These are phyloP conservation scores for Plebejus melissa DNA, from an alignment of 2,888 invertebrate species.

Conservation along the genomic window DNA sequence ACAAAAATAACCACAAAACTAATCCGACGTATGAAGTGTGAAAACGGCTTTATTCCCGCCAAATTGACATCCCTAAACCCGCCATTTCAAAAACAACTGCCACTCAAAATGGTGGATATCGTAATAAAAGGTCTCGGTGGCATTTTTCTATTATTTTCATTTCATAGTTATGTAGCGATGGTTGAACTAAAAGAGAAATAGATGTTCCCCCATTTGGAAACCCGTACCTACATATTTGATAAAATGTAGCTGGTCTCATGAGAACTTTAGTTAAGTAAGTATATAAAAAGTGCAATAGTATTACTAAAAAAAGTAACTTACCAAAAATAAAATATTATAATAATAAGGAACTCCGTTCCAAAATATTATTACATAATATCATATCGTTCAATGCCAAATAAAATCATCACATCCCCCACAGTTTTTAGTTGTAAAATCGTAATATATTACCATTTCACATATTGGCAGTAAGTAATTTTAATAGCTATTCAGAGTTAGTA, in stretches of 20 bases:
- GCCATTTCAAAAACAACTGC: slow-evolving; percentile 28
- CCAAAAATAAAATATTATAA: not conserved
- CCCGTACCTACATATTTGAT: too few relatives aligned
- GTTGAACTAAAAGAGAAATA: not conserved
- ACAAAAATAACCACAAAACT: slow-evolving; percentile 27
- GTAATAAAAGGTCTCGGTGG: slow-evolving; percentile 33
- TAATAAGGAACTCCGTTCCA: not conserved
- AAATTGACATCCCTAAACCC: slow-evolving; percentile 38
- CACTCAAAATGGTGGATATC: slow-evolving; percentile 37
- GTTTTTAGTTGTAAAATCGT: too few relatives aligned
- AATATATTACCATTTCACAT: too few relatives aligned
- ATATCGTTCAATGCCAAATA: too few relatives aligned
- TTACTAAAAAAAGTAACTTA: too few relatives aligned
- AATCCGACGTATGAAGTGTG: slow-evolving; percentile 28
- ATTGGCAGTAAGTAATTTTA: too few relatives aligned
- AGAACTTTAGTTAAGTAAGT: not conserved
- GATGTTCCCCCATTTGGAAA: not conserved
- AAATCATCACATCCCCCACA: too few relatives aligned
- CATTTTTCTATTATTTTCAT: slow-evolving; percentile 32
- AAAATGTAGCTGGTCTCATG: not conserved
- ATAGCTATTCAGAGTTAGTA: too few relatives aligned
- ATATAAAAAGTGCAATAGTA: too few relatives aligned
- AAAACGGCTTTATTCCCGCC: slow-evolving; percentile 31
- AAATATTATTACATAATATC: not conserved
- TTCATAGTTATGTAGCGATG: not conserved